phyloP scores from a whole-genome alignment of 92 coral and sea anemone species.

The Pocillopora grandis region DNA sequence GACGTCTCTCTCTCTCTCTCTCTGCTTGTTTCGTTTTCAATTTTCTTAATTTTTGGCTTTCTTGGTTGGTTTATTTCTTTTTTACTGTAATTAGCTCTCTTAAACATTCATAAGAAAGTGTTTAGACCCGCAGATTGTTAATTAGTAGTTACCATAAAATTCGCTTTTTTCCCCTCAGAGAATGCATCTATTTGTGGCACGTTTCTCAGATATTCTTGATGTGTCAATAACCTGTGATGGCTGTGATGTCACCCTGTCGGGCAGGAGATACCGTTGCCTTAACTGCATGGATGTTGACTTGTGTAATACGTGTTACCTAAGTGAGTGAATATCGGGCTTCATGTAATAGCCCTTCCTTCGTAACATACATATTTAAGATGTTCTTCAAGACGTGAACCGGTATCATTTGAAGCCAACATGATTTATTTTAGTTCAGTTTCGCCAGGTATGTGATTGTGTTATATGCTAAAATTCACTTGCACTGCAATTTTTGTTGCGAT shows the following conservation, averaged over 20 bases:
- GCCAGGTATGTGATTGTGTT: too few species aligned
- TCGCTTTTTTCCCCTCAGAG: constrained; percentile 41
- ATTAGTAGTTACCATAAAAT: background rate
- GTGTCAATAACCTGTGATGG: constrained; percentile 97
- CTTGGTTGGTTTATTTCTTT: background rate
- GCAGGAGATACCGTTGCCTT: constrained; percentile 90
- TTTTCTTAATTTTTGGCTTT: background rate
- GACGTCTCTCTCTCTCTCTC: background rate
- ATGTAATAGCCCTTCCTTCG: too few species aligned
- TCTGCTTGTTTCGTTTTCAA: background rate
- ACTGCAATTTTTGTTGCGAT: too few species aligned
- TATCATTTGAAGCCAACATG: too few species aligned
- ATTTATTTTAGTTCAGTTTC: too few species aligned
- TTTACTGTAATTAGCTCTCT: too few species aligned
- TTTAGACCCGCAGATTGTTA: background rate
- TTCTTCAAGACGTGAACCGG: too few species aligned
- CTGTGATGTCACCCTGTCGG: constrained; percentile 74
- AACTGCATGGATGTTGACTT: constrained; percentile 91
- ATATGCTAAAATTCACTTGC: too few species aligned
- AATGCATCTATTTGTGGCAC: constrained; percentile 94
- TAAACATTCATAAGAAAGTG: too few species aligned
- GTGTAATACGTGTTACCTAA: constrained; percentile 79
- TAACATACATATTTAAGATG: too few species aligned
- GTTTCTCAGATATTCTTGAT: constrained; percentile 85
- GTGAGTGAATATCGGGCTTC: constrained; percentile 42